phyloP scores from a whole-genome alignment of 1,140 invertebrate species.

The Cardiocondyla obscurior region DNA sequence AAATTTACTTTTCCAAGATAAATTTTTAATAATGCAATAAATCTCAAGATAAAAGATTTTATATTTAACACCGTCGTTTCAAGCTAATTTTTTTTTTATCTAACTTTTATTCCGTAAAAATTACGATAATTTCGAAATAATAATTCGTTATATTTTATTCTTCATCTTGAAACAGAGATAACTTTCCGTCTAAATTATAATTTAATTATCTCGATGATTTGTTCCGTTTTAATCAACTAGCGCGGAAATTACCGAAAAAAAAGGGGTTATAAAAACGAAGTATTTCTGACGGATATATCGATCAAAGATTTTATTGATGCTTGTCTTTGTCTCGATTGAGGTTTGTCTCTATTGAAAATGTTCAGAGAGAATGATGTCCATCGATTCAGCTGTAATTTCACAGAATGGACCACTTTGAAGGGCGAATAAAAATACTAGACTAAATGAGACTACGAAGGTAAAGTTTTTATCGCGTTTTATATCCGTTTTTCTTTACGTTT shows the following conservation, averaged over 20 bases:
- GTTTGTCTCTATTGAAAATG: neutral
- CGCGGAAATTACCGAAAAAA: neutral
- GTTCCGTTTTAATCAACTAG: neutral
- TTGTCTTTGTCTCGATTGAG: neutral
- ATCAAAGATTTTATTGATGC: neutral
- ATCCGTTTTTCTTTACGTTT: neutral
- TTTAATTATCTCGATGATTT: neutral
- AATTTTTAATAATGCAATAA: neutral
- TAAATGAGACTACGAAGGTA: neutral
- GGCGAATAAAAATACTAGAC: constrained; percentile 8
- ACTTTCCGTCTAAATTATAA: neutral
- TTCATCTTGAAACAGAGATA: neutral
- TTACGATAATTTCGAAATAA: neutral
- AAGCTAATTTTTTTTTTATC: no score
- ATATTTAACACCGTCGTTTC: neutral
- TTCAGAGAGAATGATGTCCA: neutral
- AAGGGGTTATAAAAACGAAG: constrained; percentile 5
- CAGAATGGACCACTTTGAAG: neutral
- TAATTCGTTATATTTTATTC: neutral
- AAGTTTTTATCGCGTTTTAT: neutral
- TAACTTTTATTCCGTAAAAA: neutral
- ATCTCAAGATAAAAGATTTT: neutral
- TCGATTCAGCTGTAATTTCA: constrained; percentile 20
- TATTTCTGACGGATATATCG: neutral
- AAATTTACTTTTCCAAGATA: neutral